Base-by-base conservation (phyloP, 1,140 invertebrate species). In the Drosophila bocqueti region DNA sequence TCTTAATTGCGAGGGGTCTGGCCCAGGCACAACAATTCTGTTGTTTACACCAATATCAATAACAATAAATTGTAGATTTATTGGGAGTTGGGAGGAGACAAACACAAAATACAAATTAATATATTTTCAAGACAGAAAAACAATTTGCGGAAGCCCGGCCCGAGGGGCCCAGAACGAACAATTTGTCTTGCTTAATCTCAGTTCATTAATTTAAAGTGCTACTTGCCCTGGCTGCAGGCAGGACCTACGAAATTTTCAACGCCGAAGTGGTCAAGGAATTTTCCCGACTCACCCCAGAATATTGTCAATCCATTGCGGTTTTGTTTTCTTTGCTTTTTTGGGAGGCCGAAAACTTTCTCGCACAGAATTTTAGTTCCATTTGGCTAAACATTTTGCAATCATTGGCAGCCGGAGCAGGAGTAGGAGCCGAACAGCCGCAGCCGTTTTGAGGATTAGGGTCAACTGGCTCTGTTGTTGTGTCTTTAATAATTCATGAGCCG, bases 171-270 rank as follows among this genome's bases (percentile, higher is more conserved):
- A 36, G 54, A 24, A 40, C 21, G 54, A 85, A 90, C 81, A 89
- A 89, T 89, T 89, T 89, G 85, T 89, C 86, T 89, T 89, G 74
- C 81, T 89, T 89, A 89, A 89, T 89, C 85, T 89, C 81, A 90
- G 85, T 89, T 89, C 85, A 89, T 89, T 89, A 89, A 89, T 89
- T 89, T 89, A 89, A 89, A 89, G 85, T 89, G 86, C 83, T 85
- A 90, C 85, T 90, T 63, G 54, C 34, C 11, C 79, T 82, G 52
- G 36, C 52, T 38, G 73, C 46, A 72, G 52, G 52, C 13, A 64
- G 72, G 43, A 58, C 45, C 59, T 63, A 15, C 21, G 24, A 34
- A 62, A 40, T 66, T 50, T 29, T 26, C 40, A 34, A 45, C 42
- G 76, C 49, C 16, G 61, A 54, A 31, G 26, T 61, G 71, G 71